Percentiles rank a stretch among this genome's conserved stretches.
Conservation (phyloP, 1,140 invertebrate genomes). For the Sitophilus oryzae region DNA sequence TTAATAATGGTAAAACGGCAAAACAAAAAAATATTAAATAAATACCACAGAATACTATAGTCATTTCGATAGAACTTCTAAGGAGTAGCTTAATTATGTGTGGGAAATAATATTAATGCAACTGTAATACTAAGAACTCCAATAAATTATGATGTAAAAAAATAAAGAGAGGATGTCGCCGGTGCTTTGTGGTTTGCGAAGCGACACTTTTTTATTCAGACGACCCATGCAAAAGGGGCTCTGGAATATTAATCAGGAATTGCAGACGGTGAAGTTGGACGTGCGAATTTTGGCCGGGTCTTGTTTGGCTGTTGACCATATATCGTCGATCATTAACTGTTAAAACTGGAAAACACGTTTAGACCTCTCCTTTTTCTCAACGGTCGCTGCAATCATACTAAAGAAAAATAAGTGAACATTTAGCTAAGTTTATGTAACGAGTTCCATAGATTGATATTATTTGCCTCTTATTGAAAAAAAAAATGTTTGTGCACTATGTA, state of each 20-base stretch:
- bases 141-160: not conserved
- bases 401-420: too few species aligned
- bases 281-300: slow-evolving; percentile 1
- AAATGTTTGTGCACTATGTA: too few species aligned
- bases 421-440: too few species aligned
- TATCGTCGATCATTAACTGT: not conserved
- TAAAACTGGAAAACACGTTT: not conserved
- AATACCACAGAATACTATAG: too few species aligned
- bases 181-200: slow-evolving; percentile 6
- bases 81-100: too few species aligned
- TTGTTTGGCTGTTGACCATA: not conserved
- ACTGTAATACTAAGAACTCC: not conserved
- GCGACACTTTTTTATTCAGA: slow-evolving; percentile 6
- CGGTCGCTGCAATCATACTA: too few species aligned
- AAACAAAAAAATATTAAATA: too few species aligned
- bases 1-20: too few species aligned
- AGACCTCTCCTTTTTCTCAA: not conserved
- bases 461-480: too few species aligned
- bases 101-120: not conserved
- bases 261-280: slow-evolving; percentile 4
- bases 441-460: too few species aligned
- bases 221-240: slow-evolving; percentile 4
- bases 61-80: too few species aligned
- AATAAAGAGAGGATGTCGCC: not conserved
- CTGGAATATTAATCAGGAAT: slow-evolving; percentile 3